A percentile compares a stretch with the other conserved stretches of the same genome.
phyloP scores from a whole-genome alignment of 2,113 vertebrate genomes.

The Pterocles burchelli region DNA sequence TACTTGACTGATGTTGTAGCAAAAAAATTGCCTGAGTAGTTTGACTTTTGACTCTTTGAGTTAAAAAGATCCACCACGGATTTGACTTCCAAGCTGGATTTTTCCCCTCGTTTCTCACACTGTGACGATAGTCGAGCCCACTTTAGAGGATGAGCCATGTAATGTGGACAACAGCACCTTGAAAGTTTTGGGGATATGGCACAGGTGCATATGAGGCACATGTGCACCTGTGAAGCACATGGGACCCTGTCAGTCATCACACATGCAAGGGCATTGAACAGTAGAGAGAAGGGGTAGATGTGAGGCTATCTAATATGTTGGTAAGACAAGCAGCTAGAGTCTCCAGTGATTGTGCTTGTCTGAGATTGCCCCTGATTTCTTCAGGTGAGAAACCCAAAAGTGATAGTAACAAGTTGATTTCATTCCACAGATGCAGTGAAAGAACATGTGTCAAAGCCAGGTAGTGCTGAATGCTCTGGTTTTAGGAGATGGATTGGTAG shows the following conservation, averaged over 20 bases:
- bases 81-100: not conserved
- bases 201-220: not conserved
- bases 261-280: not conserved
- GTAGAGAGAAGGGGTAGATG: not conserved
- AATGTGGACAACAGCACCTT: not conserved
- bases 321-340: not conserved
- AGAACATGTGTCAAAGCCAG: not conserved
- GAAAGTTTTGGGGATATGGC: not conserved
- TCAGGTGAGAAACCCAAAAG: not conserved
- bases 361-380: not conserved
- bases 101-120: not conserved
- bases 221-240: accelerated
- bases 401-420: not conserved
- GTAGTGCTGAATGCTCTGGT: not conserved
- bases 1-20: not conserved
- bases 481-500: not conserved
- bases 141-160: not conserved
- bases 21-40: not conserved
- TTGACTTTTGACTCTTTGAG: not conserved
- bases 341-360: not conserved
- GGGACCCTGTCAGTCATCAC: not conserved
- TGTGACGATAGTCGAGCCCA: not conserved
- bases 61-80: not conserved
- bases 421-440: not conserved
- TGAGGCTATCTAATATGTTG: not conserved